Base-by-base conservation (phyloP, 2,113 vertebrate genomes). In the Leptobrachium ailaonicum region DNA sequence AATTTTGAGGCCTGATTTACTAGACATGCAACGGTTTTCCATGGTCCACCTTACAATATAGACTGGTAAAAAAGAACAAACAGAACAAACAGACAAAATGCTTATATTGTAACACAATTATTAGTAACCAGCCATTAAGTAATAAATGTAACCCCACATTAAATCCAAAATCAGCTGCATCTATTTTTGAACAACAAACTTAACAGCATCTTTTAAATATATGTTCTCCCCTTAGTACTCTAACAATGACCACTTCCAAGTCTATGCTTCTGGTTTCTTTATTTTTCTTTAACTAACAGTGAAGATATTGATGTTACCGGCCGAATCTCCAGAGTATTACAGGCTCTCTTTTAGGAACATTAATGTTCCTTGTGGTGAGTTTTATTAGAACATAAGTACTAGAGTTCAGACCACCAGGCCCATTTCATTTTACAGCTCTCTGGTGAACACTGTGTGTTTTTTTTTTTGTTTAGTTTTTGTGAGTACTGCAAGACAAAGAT, bases 391-490 rank as follows among this genome's bases (percentile, higher is more conserved):
- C 82, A 72, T 86, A 83, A 83, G 73, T 83, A 86, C 84, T 85
- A 70, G 67, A 82, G 66, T 83, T 77, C 88, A 88, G 89, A 84
- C 86, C 84, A 84, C 89, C 79, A 82, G 56, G 56, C 83, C 82
- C 82, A 67, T 85, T 87, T 83, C 63, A 54, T 88, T 90, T 88
- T 89, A 90, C 42, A 75, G 88, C 87, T 66, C 85, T 90, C 91
- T 90, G 86, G 83, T 78, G 88, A 85, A 88, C 89, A 87, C 85
- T 87, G 85, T 50, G 4, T 50, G 20, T 32, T 32, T 32, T 32
- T 32, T 32, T 32, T 32, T 32, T 32, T 32, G 20, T 32, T 32
- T 32, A 32, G 20, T 82, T 89, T 90, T 85, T 84, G 87, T 86
- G 89, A 88, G 85, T 83, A 83, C 79, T 84, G 84, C 74, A 83